A percentile compares a stretch with the other conserved stretches of the same genome.
phyloP scores from a whole-genome alignment of 2,888 invertebrate species.

The Bombylius discolor region DNA sequence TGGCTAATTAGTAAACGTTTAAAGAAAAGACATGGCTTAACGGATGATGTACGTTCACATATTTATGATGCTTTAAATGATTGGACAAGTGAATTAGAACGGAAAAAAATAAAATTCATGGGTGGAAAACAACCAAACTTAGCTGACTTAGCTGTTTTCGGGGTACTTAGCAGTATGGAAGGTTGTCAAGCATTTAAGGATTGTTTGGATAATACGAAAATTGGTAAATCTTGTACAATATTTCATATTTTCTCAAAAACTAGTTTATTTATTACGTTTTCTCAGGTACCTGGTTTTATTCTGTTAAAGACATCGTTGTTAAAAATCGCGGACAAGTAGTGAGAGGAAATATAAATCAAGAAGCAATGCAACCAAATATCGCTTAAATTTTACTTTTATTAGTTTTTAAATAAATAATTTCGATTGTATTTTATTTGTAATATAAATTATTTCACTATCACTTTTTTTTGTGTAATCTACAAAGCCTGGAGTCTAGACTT shows the following conservation, averaged over 20 bases:
- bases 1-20: constrained; percentile 79
- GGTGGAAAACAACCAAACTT: constrained; percentile 82
- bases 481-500: too few species aligned
- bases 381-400: neutral
- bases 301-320: constrained; percentile 45
- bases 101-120: constrained; percentile 59
- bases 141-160: constrained; percentile 85
- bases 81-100: constrained; percentile 61
- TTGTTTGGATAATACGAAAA: constrained; percentile 55
- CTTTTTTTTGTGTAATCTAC: too few species aligned
- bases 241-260: too few species aligned
- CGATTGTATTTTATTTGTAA: too few species aligned
- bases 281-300: constrained; percentile 51
- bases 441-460: too few species aligned
- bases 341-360: constrained; percentile 21
- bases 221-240: constrained; percentile 35
- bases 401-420: too few species aligned
- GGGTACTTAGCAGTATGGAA: constrained; percentile 83
- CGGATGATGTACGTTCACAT: constrained; percentile 77
- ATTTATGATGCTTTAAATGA: constrained; percentile 77
- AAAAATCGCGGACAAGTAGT: constrained; percentile 27
- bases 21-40: constrained; percentile 71
- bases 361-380: neutral
- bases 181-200: constrained; percentile 85
- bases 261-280: neutral